Conservation (phyloP, 2,888 invertebrate genomes). For the Notodromas monacha region DNA sequence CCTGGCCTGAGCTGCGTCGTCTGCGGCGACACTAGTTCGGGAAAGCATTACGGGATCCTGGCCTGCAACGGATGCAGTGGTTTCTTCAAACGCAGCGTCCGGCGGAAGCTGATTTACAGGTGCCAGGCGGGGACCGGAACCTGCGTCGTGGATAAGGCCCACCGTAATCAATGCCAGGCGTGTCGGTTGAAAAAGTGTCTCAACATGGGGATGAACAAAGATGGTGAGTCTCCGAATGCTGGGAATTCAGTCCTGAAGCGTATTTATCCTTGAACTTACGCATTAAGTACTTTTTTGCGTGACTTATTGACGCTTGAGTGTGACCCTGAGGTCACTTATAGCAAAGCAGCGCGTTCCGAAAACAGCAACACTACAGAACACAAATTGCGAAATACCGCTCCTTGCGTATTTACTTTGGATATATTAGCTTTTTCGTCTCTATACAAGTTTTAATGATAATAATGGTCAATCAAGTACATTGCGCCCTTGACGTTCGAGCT, state of each 20-base stretch:
- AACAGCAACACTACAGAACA: background rate
- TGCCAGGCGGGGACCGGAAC: slow-evolving; percentile 95
- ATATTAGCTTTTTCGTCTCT: no score
- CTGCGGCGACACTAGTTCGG: slow-evolving; percentile 83
- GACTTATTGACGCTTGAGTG: background rate
- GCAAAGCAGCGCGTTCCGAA: background rate
- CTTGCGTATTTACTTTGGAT: no score
- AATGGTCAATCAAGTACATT: no score
- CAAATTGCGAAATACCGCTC: no score
- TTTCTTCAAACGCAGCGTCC: slow-evolving; percentile 85
- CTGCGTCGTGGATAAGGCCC: slow-evolving; percentile 91
- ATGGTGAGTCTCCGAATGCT: slow-evolving; percentile 82
- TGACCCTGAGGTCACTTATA: background rate
- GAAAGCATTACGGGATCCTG: slow-evolving; percentile 86
- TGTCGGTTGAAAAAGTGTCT: slow-evolving; percentile 92
- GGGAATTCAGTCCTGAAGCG: no score
- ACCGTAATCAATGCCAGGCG: slow-evolving; percentile 94
- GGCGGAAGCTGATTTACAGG: slow-evolving; percentile 83
- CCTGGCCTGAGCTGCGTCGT: slow-evolving; percentile 70
- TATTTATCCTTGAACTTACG: background rate
- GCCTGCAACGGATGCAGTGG: slow-evolving; percentile 98
- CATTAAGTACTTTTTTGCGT: background rate
- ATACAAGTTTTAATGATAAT: no score
- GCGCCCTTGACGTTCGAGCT: no score
- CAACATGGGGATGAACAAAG: slow-evolving; percentile 98